Percentiles rank a stretch among this genome's conserved stretches.
These are phyloP conservation scores for Lutjanus erythropterus DNA, from an alignment of 2,113 vertebrate genomes.

Conservation along the genomic window DNA sequence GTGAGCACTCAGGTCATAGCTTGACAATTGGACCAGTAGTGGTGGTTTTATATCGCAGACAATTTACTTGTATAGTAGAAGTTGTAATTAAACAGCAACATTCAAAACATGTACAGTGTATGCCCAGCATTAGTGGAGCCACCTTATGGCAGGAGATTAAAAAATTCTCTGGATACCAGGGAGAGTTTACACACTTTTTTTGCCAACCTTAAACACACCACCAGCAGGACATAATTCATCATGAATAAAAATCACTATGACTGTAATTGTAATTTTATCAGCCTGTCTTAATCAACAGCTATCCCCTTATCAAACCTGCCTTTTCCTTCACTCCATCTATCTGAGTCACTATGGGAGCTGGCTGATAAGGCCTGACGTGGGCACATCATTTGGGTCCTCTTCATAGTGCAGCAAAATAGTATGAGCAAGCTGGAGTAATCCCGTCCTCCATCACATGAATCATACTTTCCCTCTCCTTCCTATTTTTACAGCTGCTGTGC, in stretches of 20 bases:
- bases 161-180: constrained; percentile 7
- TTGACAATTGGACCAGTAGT: too few relatives aligned
- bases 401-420: constrained; percentile 52
- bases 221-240: constrained; percentile 1
- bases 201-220: constrained; percentile 2
- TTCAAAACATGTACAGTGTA: too few relatives aligned
- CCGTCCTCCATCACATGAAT: constrained; percentile 79
- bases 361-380: constrained; percentile 39
- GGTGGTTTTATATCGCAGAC: too few relatives aligned
- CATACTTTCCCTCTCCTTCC: constrained; percentile 79
- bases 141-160: constrained; percentile 10
- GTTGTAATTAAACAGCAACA: too few relatives aligned
- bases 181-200: neutral
- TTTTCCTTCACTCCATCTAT: constrained; percentile 19
- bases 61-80: too few relatives aligned
- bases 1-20: too few relatives aligned
- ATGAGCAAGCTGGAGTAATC: constrained; percentile 60
- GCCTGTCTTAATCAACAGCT: constrained; percentile 2
- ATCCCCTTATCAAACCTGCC: constrained; percentile 10
- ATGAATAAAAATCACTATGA: neutral
- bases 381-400: constrained; percentile 54
- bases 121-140: too few relatives aligned
- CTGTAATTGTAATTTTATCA: neutral
- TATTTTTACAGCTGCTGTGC: constrained; percentile 87
- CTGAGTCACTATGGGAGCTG: constrained; percentile 15